Conservation (phyloP, 2,113 vertebrate genomes). For the Cheirogaleus medius region DNA sequence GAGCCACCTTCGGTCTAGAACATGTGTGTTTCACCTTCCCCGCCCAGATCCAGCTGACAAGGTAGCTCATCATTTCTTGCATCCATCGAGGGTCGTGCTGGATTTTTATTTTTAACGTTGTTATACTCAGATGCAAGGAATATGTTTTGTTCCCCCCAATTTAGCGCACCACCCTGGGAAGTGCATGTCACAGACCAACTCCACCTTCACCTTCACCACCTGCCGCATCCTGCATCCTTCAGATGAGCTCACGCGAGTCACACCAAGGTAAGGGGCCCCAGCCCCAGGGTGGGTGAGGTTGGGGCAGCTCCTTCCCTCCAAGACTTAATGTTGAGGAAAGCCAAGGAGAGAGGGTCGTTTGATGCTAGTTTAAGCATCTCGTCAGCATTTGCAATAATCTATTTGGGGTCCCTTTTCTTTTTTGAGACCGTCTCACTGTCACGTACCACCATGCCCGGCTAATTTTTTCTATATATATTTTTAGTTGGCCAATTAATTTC, state of each 20-base stretch:
- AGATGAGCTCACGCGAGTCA: conserved; percentile 95
- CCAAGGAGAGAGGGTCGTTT: background rate
- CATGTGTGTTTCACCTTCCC: conserved; percentile 61
- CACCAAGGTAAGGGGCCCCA: conserved; percentile 91
- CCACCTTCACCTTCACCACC: conserved; percentile 99
- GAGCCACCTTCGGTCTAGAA: conserved; percentile 22
- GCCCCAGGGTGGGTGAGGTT: fast-evolving
- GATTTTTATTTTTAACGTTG: background rate
- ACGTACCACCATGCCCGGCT: no score
- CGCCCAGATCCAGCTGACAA: conserved; percentile 72
- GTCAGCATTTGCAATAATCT: background rate
- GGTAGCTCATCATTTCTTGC: conserved; percentile 77
- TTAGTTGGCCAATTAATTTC: no score
- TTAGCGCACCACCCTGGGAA: conserved; percentile 97
- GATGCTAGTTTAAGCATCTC: background rate
- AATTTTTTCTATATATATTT: no score
- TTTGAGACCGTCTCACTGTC: no score
- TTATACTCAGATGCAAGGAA: conserved; percentile 79
- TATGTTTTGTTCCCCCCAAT: conserved; percentile 80
- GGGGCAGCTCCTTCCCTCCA: fast-evolving
- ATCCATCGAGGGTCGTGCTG: conserved; percentile 64
- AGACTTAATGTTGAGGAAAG: background rate
- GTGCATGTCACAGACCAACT: conserved; percentile 97
- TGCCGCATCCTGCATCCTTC: conserved; percentile 98
- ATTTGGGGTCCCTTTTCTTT: no score